Conservation (phyloP, 35 echinoderm and acorn worm genomes). For the Eucidaris tribuloides region DNA sequence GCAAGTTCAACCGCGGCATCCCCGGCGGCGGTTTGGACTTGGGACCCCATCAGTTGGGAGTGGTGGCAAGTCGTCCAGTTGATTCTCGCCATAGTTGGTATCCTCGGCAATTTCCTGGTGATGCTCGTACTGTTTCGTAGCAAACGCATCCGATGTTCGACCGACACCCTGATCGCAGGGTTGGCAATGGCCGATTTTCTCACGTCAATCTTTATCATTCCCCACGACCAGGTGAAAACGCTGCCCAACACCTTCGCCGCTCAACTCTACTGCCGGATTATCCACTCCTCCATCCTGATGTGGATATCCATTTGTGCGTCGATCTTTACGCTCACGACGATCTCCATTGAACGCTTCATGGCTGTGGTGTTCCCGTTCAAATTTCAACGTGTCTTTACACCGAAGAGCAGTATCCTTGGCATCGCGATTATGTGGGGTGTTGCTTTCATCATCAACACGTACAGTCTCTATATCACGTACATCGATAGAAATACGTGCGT, state of each 20-base stretch:
- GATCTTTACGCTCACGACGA: conserved; percentile 67
- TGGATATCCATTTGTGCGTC: conserved; percentile 85
- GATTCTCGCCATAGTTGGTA: conserved; percentile 65
- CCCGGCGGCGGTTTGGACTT: background rate
- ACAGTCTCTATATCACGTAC: conserved; percentile 44
- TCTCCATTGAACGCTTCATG: conserved; percentile 82
- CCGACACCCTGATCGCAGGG: conserved; percentile 72
- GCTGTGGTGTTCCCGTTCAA: conserved; percentile 80
- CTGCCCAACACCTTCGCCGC: background rate
- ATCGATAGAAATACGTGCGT: conserved; percentile 25
- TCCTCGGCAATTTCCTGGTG: conserved; percentile 74
- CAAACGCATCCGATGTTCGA: conserved; percentile 38
- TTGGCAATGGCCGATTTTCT: conserved; percentile 77
- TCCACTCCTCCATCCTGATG: conserved; percentile 53
- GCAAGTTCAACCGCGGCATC: background rate
- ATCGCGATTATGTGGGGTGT: conserved; percentile 44
- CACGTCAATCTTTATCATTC: conserved; percentile 71
- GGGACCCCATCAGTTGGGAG: conserved; percentile 28
- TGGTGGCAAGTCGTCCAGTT: conserved; percentile 46
- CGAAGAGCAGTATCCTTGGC: conserved; percentile 2
- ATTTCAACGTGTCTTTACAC: conserved; percentile 59
- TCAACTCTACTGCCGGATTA: conserved; percentile 77
- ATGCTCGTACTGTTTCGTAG: conserved; percentile 48
- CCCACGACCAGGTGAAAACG: conserved; percentile 12
- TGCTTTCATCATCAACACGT: conserved; percentile 47